Evolutionary conservation across 2,113 vertebrate species (phyloP).

Genomic region (Leucoraja erinaceus): DNA sequence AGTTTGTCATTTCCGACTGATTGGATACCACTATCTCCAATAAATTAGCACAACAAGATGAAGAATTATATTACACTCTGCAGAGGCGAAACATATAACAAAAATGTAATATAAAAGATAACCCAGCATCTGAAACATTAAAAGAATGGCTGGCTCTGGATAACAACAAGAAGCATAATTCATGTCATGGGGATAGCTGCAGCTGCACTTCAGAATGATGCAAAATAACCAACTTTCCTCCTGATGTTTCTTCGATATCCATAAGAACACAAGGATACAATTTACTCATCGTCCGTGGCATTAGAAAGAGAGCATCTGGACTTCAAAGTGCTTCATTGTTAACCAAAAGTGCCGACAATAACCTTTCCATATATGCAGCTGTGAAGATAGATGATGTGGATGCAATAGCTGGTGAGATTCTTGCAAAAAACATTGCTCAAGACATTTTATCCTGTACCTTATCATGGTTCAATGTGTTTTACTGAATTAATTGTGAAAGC

Average conservation of each 20-base stretch:
- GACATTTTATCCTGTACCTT: conserved; percentile 12
- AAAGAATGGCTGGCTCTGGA: conserved; percentile 38
- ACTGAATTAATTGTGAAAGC: conserved; percentile 37
- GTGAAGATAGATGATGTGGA: conserved; percentile 29
- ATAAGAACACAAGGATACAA: neutral
- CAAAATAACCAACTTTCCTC: conserved; percentile 34
- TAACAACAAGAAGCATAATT: conserved; percentile 38
- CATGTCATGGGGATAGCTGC: conserved; percentile 32
- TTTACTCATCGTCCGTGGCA: too few species aligned
- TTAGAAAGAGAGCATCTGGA: conserved; percentile 31
- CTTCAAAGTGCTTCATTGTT: conserved; percentile 39
- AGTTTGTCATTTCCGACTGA: conserved; percentile 38
- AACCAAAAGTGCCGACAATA: conserved; percentile 36
- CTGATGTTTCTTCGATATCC: neutral
- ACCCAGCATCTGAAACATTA: conserved; percentile 6
- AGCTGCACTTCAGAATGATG: conserved; percentile 37
- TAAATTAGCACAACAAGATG: neutral
- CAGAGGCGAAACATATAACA: conserved; percentile 39
- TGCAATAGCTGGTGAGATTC: neutral
- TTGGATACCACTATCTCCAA: conserved; percentile 16
- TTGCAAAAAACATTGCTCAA: conserved; percentile 15
- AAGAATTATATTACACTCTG: conserved; percentile 15
- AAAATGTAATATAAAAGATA: conserved; percentile 33
- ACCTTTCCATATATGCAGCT: neutral
- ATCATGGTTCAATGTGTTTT: conserved; percentile 35